These are phyloP conservation scores for Drosophila macrothrix DNA, from an alignment of 2,888 invertebrate genomes.

Conservation along the genomic window DNA sequence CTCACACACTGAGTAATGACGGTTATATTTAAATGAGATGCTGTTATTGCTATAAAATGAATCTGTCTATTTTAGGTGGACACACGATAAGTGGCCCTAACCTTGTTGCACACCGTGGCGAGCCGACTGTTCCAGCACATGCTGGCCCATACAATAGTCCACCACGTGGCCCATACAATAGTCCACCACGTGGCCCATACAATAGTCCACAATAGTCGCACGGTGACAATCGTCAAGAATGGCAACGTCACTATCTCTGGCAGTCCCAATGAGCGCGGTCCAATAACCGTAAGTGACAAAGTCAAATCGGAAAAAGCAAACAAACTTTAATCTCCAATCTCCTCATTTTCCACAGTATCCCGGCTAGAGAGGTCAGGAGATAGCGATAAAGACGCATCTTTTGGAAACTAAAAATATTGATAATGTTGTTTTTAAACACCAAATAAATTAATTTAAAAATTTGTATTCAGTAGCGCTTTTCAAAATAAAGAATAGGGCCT, in stretches of 20 bases:
- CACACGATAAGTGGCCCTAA: constrained; percentile 57
- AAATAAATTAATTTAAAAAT: background rate
- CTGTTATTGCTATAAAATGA: background rate
- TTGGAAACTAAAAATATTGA: background rate
- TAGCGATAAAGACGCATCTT: background rate
- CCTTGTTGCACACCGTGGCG: constrained; percentile 27
- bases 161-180: no score
- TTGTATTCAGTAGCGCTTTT: background rate
- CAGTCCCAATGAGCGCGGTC: constrained; percentile 53
- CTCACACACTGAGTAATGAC: background rate
- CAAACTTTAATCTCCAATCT: background rate
- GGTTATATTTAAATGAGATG: background rate
- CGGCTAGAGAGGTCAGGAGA: constrained; percentile 20
- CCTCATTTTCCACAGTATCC: constrained; percentile 26
- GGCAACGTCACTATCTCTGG: constrained; percentile 60
- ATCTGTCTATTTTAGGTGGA: constrained; percentile 6
- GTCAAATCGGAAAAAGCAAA: background rate
- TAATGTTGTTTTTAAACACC: background rate
- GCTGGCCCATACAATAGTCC: background rate
- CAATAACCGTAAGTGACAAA: constrained; percentile 46
- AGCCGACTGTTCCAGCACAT: background rate
- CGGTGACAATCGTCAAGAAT: constrained; percentile 45
- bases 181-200: no score
- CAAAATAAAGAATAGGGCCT: no score
- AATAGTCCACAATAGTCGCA: no score